These are phyloP conservation scores for Tachysurus vachellii DNA, from an alignment of 2,113 vertebrate genomes.

Conservation along the genomic window DNA sequence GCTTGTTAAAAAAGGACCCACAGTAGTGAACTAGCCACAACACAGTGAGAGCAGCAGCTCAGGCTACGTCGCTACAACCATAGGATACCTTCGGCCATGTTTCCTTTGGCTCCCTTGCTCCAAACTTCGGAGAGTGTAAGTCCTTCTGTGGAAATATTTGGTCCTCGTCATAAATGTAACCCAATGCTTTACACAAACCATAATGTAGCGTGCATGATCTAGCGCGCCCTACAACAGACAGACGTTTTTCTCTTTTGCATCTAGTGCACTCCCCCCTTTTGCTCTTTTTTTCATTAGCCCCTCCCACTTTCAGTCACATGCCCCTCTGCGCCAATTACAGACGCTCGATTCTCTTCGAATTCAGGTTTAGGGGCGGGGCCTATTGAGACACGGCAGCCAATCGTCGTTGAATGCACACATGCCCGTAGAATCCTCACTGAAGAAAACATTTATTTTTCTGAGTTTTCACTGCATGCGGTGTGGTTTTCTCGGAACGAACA, in stretches of 20 bases:
- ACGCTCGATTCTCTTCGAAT: conserved; percentile 82
- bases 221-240: conserved; percentile 69
- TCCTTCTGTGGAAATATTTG: conserved; percentile 76
- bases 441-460: conserved; percentile 17
- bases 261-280: conserved; percentile 69
- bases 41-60: conserved; percentile 62
- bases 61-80: conserved; percentile 67
- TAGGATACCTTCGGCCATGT: conserved; percentile 85
- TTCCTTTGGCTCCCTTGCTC: conserved; percentile 79
- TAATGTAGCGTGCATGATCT: conserved; percentile 84
- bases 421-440: conserved; percentile 10
- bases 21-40: conserved; percentile 54
- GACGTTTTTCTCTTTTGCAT: conserved; percentile 71
- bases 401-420: conserved; percentile 48
- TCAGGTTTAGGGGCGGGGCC: conserved; percentile 58
- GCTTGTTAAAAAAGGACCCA: conserved; percentile 15
- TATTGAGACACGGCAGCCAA: conserved; percentile 36
- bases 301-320: conserved; percentile 67
- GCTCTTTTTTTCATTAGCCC: conserved; percentile 43
- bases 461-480: neutral
- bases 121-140: conserved; percentile 80
- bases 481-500: neutral
- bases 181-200: conserved; percentile 80
- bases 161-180: conserved; percentile 79
- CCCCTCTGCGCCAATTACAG: conserved; percentile 82